Conservation (phyloP, 2,888 invertebrate genomes). For the Philonicus albiceps region DNA sequence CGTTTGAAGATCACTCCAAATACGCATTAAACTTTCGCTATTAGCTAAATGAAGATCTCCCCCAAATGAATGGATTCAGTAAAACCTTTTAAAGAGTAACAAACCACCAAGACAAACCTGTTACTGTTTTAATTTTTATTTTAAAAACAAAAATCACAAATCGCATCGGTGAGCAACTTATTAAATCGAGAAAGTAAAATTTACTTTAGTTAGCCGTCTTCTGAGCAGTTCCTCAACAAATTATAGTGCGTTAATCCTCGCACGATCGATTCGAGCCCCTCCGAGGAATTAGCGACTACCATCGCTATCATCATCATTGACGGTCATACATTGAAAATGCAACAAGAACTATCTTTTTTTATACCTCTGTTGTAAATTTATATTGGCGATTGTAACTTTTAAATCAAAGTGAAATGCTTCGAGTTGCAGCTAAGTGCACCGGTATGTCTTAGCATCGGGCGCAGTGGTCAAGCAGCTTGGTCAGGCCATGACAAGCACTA, state of each 20-base stretch:
- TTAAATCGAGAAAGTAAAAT: neutral
- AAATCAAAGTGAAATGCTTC: constrained; percentile 31
- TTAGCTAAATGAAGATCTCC: neutral
- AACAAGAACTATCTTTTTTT: neutral
- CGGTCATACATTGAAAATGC: neutral
- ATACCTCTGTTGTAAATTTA: neutral
- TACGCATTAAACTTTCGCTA: neutral
- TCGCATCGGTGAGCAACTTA: neutral
- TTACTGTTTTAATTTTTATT: neutral
- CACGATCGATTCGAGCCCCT: neutral
- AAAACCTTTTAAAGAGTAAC: neutral
- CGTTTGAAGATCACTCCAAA: neutral
- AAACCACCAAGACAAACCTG: neutral
- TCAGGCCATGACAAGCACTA: constrained; percentile 1
- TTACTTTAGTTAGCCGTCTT: neutral
- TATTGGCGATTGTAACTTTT: neutral
- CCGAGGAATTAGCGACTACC: neutral
- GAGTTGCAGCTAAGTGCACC: neutral
- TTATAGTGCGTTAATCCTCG: neutral
- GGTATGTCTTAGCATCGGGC: neutral
- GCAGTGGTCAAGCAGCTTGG: constrained; percentile 6
- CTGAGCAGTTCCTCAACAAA: neutral
- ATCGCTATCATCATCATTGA: neutral
- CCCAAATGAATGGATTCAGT: neutral
- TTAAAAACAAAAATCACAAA: neutral